These are phyloP conservation scores for Drosophila mayri DNA, from an alignment of 1,140 invertebrate genomes.

Conservation along the genomic window DNA sequence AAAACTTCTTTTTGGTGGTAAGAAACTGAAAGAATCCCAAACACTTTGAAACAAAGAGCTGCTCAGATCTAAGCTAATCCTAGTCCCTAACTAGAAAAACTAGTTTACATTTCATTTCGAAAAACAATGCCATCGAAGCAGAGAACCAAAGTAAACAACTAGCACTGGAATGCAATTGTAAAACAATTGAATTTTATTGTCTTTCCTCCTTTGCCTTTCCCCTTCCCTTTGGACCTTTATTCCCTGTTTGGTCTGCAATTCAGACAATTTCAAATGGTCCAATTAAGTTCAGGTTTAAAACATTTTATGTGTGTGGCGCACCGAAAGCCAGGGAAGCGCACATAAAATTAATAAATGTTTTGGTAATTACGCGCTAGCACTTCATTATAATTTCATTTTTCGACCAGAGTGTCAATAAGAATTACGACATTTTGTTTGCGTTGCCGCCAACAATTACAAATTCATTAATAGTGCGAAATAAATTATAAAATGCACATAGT, in stretches of 20 bases:
- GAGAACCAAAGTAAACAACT: slow-evolving; percentile 2
- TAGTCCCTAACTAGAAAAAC: not conserved
- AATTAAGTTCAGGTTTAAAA: slow-evolving; percentile 22
- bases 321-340: not conserved
- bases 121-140: not conserved
- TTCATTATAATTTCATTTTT: slow-evolving; percentile 53
- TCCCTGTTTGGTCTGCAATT: not conserved
- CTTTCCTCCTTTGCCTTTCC: slow-evolving; percentile 6
- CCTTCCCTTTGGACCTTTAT: not conserved
- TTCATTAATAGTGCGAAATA: slow-evolving; percentile 45
- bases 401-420: slow-evolving; percentile 47
- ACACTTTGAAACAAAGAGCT: not conserved
- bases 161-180: slow-evolving; percentile 28
- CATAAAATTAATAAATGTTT: slow-evolving; percentile 52
- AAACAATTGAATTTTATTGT: slow-evolving; percentile 31
- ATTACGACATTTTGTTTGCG: slow-evolving; percentile 46
- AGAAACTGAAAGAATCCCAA: not conserved
- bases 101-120: not conserved
- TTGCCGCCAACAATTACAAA: slow-evolving; percentile 42
- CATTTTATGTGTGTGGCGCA: slow-evolving; percentile 5
- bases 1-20: too few relatives aligned
- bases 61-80: not conserved
- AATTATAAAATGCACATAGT: slow-evolving; percentile 39
- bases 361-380: slow-evolving; percentile 38
- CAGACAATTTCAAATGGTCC: slow-evolving; percentile 24